phyloP scores from a whole-genome alignment of 1,140 invertebrate species.

The Watersipora subatra region DNA sequence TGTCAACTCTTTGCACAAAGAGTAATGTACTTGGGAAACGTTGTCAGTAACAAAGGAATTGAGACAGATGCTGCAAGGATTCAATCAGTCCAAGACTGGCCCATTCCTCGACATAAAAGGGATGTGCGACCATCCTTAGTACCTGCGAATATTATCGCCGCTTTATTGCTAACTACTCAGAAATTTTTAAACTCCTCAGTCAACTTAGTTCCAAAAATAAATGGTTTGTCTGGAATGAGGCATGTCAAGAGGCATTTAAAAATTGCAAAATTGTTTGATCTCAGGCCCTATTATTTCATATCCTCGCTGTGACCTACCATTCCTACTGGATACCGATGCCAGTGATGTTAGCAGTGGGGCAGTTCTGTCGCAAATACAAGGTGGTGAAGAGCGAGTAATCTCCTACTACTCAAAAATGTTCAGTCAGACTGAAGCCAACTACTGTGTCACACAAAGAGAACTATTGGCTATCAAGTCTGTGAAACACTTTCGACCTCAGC shows the following conservation, averaged over 20 bases:
- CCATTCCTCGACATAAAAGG: conserved; percentile 25
- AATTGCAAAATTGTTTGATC: conserved; percentile 4
- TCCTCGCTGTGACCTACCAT: conserved; percentile 23
- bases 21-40: conserved; percentile 20
- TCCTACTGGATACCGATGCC: conserved; percentile 39
- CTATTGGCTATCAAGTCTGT: conserved; percentile 15
- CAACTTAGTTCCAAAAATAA: conserved; percentile 4
- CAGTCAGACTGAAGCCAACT: conserved; percentile 10
- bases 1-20: conserved; percentile 17
- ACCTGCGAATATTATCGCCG: conserved; percentile 36
- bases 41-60: conserved; percentile 13
- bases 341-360: conserved; percentile 34
- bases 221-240: conserved; percentile 5
- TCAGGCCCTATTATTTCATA: conserved; percentile 10
- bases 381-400: conserved; percentile 14
- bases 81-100: conserved; percentile 29
- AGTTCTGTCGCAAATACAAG: conserved; percentile 31
- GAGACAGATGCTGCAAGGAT: conserved; percentile 25
- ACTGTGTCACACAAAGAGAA: conserved; percentile 15
- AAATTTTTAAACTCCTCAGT: conserved; percentile 9
- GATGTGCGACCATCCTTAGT: conserved; percentile 34
- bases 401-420: conserved; percentile 10
- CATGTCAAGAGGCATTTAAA: conserved; percentile 5
- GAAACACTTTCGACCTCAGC: conserved; percentile 16
- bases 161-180: conserved; percentile 23